Conservation (phyloP, 1,140 invertebrate genomes). For the Panagrolaimus sp. region DNA sequence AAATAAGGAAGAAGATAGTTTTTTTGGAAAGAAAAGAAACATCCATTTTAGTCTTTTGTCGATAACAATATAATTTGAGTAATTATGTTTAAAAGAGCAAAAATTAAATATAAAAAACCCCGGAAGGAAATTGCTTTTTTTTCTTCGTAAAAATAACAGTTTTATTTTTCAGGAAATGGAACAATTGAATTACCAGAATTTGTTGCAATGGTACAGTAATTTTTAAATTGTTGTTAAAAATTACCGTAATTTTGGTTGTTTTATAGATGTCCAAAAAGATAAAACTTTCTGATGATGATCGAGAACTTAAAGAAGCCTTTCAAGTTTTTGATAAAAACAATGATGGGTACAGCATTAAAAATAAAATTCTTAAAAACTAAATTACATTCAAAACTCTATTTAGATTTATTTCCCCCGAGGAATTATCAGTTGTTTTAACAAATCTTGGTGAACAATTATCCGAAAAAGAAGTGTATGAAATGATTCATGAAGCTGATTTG, state of each 20-base stretch:
- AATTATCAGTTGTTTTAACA: constrained; percentile 77
- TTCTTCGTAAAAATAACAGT: no score
- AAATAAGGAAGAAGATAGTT: no score
- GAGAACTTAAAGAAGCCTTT: constrained; percentile 63
- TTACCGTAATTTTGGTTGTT: constrained; percentile 64
- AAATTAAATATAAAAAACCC: no score
- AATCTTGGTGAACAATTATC: constrained; percentile 92
- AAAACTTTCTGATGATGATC: constrained; percentile 94
- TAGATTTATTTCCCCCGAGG: constrained; percentile 68
- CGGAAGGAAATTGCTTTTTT: no score
- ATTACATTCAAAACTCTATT: constrained; percentile 48
- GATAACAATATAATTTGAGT: no score
- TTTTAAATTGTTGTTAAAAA: constrained; percentile 66
- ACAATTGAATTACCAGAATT: constrained; percentile 98
- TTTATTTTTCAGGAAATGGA: constrained; percentile 75
- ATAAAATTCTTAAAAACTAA: no score
- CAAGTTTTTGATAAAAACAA: constrained; percentile 78
- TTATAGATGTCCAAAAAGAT: constrained; percentile 98
- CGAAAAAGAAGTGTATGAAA: constrained; percentile 94
- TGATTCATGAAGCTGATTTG: constrained; percentile 90
- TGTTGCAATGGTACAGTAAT: background rate
- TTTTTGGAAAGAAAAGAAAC: no score
- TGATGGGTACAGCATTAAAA: constrained; percentile 71
- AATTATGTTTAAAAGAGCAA: no score
- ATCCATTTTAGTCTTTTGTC: no score